Base-by-base conservation (phyloP, 2,113 vertebrate genomes). In the Crotalus tigris region DNA sequence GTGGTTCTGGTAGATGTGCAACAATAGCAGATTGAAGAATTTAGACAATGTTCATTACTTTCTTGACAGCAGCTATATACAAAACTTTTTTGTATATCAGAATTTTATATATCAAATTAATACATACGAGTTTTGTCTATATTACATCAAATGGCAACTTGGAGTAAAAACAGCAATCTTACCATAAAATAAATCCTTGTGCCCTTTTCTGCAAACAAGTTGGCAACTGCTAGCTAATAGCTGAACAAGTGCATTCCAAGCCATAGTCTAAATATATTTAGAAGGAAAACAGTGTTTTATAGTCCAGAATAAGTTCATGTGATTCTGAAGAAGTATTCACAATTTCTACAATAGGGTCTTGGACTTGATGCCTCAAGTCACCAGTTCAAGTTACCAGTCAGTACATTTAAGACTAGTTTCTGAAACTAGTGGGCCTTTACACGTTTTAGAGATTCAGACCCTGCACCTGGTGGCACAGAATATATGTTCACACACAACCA, bases 311-410 rank as follows among this genome's bases (percentile, higher is more conserved):
- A 5, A 24, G 17, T 88, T 54, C 9, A 49, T 57, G n/a, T 81
- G 59, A 51, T 29, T 93, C 46, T 87, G 61, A 13, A 92, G 91
- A 92, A 92, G 0, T 9, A 88, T 15, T 2, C 2, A 58, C 55
- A 85, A 95, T 92, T 85, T 57, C 53, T 54, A 93, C 69, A 93
- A 81, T 23, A 7, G 44, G 53, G 11, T 54, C 53, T 54, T 54
- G 53, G 10, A 54, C 53, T 54, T 54, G 11, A 54, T 54, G 53
- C 10, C 53, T 54, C 53, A 54, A 54, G 53, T 54, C 53, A 54
- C 53, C 53, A 54, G 53, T 54, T 90, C 86, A 49, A 39, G 21
- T 86, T 12, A 58, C 46, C 23, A 49, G 85, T 13, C n/a, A 58
- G n/a, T 86, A 85, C n/a, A 91, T 85, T 91, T 87, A 92, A 57